phyloP scores from a whole-genome alignment of 2,113 vertebrate species.

The Dryoscopus gambensis region DNA sequence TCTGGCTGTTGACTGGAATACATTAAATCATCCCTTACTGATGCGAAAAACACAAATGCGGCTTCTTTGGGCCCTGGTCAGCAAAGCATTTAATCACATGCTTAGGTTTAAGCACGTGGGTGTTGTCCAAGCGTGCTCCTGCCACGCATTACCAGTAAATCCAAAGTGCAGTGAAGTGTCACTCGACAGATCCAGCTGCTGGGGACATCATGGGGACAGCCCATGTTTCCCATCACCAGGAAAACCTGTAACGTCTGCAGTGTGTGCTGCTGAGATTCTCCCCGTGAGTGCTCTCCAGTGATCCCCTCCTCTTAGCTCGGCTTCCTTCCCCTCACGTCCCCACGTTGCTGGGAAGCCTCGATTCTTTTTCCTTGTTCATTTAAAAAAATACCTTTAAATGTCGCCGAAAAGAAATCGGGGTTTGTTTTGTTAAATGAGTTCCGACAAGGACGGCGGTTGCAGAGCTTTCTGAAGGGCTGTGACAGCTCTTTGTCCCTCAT shows the following conservation, averaged over 20 bases:
- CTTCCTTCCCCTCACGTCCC: neutral
- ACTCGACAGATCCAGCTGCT: neutral
- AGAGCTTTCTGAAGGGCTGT: neutral
- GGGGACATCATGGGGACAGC: neutral
- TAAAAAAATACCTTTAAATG: neutral
- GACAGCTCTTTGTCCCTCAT: neutral
- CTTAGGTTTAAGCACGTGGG: neutral
- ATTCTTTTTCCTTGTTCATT: neutral
- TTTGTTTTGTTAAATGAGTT: constrained; percentile 5
- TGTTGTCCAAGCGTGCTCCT: neutral
- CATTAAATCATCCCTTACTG: neutral
- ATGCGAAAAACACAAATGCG: neutral
- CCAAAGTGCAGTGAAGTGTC: neutral
- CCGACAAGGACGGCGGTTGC: neutral
- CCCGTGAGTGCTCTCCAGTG: accelerated
- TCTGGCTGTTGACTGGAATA: constrained; percentile 24
- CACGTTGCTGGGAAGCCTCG: neutral
- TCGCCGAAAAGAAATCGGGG: neutral
- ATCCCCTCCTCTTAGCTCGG: neutral
- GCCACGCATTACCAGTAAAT: accelerated
- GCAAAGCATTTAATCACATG: neutral
- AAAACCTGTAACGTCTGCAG: neutral
- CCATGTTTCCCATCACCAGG: accelerated
- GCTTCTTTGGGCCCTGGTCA: neutral
- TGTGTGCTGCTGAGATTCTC: neutral